A percentile compares a stretch with the other conserved stretches of the same genome.
Evolutionary conservation across 2,113 vertebrate genomes (phyloP).

Genomic region (Eulemur macaco): DNA sequence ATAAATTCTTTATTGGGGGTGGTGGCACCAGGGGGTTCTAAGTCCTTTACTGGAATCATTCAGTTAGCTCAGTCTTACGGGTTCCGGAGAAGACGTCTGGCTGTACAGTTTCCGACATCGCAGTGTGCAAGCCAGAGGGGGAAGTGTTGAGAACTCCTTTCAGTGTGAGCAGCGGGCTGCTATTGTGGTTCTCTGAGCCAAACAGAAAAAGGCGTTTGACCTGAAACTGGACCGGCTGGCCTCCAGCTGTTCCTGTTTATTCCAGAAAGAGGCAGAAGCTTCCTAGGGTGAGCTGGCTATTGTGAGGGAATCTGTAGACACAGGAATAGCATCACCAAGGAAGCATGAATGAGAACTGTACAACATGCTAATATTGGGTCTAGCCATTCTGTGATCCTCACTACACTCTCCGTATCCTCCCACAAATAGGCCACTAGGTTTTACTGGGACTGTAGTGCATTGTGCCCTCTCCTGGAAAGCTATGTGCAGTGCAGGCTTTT

Average conservation of each 20-base stretch:
- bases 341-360: not conserved
- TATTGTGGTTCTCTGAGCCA: not conserved
- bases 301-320: not conserved
- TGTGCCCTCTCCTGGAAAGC: not conserved
- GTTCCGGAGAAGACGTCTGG: not conserved
- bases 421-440: not conserved
- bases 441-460: not conserved
- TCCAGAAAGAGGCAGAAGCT: not conserved
- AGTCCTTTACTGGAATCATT: not conserved
- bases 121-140: not conserved
- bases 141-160: constrained; percentile 44
- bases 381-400: not conserved
- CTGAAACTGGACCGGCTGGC: not conserved
- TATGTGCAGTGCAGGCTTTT: not conserved
- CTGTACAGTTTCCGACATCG: not conserved
- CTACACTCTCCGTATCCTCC: not conserved
- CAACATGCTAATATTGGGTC: not conserved
- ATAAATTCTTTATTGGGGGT: not conserved
- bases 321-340: not conserved
- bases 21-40: not conserved
- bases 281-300: not conserved
- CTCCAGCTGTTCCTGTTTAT: not conserved
- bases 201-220: not conserved
- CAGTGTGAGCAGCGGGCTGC: not conserved
- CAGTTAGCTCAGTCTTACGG: not conserved